Evolutionary conservation across 2,888 invertebrate species (phyloP).

Genomic region (Osedax fenrisi): DNA sequence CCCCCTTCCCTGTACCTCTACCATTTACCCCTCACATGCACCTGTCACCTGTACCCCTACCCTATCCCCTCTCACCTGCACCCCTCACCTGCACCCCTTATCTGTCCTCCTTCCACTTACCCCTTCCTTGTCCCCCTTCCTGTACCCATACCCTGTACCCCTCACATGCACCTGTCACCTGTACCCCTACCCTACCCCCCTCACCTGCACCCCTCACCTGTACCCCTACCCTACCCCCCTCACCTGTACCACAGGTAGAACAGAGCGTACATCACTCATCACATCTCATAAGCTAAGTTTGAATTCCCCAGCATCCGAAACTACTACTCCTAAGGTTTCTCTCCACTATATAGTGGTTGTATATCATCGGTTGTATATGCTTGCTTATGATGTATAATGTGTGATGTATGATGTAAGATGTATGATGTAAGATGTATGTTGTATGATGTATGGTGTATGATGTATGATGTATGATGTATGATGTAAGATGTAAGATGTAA

Average conservation of each 20-base stretch:
- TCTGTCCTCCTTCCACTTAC: background rate
- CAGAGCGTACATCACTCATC: no score
- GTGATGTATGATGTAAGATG: no score
- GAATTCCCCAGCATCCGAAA: no score
- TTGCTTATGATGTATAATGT: no score
- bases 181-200: background rate
- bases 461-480: no score
- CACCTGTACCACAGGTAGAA: background rate
- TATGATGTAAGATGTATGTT: no score
- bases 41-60: background rate
- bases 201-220: background rate
- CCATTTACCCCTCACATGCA: background rate
- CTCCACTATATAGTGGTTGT: no score
- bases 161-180: background rate
- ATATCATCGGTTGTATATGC: no score
- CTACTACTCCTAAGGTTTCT: no score
- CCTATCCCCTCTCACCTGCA: background rate
- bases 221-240: background rate
- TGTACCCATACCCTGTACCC: background rate
- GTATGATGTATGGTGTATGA: no score
- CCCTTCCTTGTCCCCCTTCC: background rate
- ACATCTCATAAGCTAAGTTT: no score
- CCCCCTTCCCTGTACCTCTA: background rate
- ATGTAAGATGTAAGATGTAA: no score
- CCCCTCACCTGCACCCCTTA: background rate